Evolutionary conservation across 1,140 invertebrate species (phyloP), one percentile per base, ranked within the genome.

Genomic region (Aphelenchoides besseyi): DNA sequence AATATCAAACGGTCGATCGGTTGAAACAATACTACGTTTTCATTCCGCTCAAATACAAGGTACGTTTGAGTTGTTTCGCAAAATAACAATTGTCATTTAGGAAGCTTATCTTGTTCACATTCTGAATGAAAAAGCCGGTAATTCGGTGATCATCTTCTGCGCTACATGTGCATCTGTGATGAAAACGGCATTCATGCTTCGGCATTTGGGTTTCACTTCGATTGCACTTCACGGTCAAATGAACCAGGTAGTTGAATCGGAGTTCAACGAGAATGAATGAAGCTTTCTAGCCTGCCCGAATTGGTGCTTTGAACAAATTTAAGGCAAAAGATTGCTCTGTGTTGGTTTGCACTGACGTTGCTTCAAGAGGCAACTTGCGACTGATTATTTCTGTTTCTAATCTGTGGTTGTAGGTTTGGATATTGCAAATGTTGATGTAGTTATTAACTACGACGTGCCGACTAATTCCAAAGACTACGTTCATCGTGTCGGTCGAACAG

Each of bases 161-260:
- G 89, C 90, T 35, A 98, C 95, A 1, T 98, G 95, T 84, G 92
- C 91, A 67, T 92, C 91, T 80, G 94, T 94, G 0, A 89, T 97
- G 70, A 89, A 92, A 70, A 90, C 91, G 23, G 92, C 94, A 0
- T 86, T 97, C 8, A 87, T 98, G 84, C 86, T 98, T 35, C 88
- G 95, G 32, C 92, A 92, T 80, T 87, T 96, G 64, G 91, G 95
- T 33, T 88, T 95, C 78, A 89, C 91, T 63, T 95, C 95, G 0
- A 92, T 98, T 59, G 95, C 96, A 0, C 87, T 99, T 8, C 94
- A 98, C 86, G 96, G 96, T 0, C 94, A 98, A 87, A 95, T 98
- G 93, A 91, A 91, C 69, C 88, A 88, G 82, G 86, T 87, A 80
- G 48, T 28, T 18, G 53, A n/a, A n/a, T n/a, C n/a, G n/a, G n/a